phyloP scores from a whole-genome alignment of 2,888 invertebrate genomes.

The Drosophila seclusa region DNA sequence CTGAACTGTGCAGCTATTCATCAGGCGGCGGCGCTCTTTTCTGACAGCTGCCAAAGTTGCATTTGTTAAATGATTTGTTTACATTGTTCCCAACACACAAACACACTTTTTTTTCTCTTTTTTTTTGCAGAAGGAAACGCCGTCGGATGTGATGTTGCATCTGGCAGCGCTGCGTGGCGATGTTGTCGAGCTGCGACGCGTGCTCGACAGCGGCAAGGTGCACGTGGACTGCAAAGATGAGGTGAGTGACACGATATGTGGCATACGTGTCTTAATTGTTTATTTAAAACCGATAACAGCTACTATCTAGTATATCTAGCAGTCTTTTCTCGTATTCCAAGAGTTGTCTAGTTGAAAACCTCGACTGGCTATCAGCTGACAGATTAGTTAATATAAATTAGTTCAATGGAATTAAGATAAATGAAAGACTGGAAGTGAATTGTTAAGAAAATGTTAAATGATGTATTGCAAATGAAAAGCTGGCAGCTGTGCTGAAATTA shows the following conservation, averaged over 20 bases:
- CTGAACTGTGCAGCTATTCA: slow-evolving; percentile 9
- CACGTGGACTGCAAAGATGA: slow-evolving; percentile 97
- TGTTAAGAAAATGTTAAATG: not conserved
- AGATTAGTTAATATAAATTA: not conserved
- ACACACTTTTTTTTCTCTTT: not conserved
- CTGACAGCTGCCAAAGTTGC: slow-evolving; percentile 51
- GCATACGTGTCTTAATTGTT: not conserved
- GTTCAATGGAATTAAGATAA: not conserved
- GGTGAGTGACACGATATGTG: slow-evolving; percentile 86
- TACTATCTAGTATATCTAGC: not conserved
- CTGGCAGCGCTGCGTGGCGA: slow-evolving; percentile 95
- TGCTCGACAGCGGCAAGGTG: slow-evolving; percentile 96
- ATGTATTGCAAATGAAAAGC: not conserved
- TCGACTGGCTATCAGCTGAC: not conserved
- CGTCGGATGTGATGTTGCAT: slow-evolving; percentile 96
- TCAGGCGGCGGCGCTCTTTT: slow-evolving; percentile 30
- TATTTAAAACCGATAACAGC: not conserved
- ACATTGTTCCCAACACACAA: slow-evolving; percentile 1
- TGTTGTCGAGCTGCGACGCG: slow-evolving; percentile 89
- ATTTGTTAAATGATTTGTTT: slow-evolving; percentile 51
- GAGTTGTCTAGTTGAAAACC: not conserved
- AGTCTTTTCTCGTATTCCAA: not conserved
- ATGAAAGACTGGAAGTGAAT: not conserved
- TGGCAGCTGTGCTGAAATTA: not conserved
- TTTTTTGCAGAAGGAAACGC: slow-evolving; percentile 93